Evolutionary conservation across 2,113 vertebrate species (phyloP), one percentile per base, ranked within the genome.

Genomic region (Scortum barcoo): DNA sequence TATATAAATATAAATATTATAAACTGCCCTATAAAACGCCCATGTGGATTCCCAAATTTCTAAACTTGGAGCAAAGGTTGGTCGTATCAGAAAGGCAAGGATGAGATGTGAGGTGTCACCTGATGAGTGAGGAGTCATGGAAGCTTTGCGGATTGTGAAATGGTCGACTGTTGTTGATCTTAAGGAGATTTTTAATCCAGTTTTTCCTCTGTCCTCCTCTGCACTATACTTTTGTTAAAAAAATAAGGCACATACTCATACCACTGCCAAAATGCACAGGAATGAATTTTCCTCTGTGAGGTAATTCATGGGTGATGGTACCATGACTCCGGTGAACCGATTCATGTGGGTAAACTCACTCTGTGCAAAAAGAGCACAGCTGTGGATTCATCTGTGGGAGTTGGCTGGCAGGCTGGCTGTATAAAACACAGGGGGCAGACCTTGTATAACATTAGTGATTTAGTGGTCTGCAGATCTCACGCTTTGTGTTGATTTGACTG

Each of bases 381-480:
- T 88, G 84, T 82, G 79, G 85, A 93, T 86, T 89, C 87, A 86
- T 92, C 93, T 86, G 92, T 91, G 78, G 81, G 88, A 95, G 86
- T 90, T 92, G 93, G 91, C 93, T 42, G 85, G 88, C 88, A 84
- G 62, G 30, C 79, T 48, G 62, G 87, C 89, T 88, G 86, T 91
- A 89, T 93, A 93, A 93, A 92, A 92, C 93, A 92, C 89, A 85
- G 85, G 89, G 93, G 94, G 93, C 91, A 94, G 88, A 77, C 84
- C 86, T 93, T 95, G 93, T 95, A 94, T 93, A 95, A 94, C 91
- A 93, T 90, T 77, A 76, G 83, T 95, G 94, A 95, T 95, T 95
- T 95, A 95, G 83, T 93, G 90, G 90, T 87, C 89, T 91, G 89
- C 76, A 89, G 86, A 93, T 89, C 90, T 92, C 92, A 94, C 67